These are phyloP conservation scores for Misgurnus mizolepis DNA, from an alignment of 2,113 vertebrate genomes.

Conservation along the genomic window DNA sequence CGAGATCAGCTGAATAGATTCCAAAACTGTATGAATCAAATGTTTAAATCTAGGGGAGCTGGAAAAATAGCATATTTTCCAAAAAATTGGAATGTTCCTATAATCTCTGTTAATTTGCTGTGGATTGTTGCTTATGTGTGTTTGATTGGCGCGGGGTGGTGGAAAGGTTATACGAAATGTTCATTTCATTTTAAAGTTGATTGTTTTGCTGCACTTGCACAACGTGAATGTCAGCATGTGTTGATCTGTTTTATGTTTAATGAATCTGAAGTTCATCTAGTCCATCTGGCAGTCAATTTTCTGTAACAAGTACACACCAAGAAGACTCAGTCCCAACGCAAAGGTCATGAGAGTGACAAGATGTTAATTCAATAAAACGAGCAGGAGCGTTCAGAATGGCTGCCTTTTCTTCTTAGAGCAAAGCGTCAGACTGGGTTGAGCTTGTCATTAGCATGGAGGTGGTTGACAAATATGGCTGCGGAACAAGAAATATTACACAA, in stretches of 20 bases:
- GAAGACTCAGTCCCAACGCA: background rate
- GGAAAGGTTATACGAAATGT: background rate
- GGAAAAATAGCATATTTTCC: no score
- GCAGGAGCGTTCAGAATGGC: background rate
- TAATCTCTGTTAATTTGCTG: constrained; percentile 2
- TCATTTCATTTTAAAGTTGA: constrained; percentile 24
- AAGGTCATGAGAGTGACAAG: constrained; percentile 13
- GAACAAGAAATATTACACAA: background rate
- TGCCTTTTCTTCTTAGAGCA: background rate
- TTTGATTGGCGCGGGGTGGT: background rate
- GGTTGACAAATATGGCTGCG: constrained; percentile 14
- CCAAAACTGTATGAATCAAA: no score
- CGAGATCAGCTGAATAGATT: no score
- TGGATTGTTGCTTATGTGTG: background rate
- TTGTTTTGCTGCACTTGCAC: background rate
- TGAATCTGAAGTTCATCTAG: constrained; percentile 34
- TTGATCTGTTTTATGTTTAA: constrained; percentile 40
- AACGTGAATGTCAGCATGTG: constrained; percentile 25
- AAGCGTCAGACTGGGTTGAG: background rate
- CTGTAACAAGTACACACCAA: constrained; percentile 24
- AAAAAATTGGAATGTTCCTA: background rate
- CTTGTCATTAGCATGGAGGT: constrained; percentile 5
- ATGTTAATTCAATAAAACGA: constrained; percentile 38
- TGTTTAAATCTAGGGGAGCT: no score
- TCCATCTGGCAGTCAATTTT: constrained; percentile 35